Percentiles rank a stretch among this genome's conserved stretches.
phyloP scores from a whole-genome alignment of 2,888 invertebrate genomes.

The Apotomis capreana region DNA sequence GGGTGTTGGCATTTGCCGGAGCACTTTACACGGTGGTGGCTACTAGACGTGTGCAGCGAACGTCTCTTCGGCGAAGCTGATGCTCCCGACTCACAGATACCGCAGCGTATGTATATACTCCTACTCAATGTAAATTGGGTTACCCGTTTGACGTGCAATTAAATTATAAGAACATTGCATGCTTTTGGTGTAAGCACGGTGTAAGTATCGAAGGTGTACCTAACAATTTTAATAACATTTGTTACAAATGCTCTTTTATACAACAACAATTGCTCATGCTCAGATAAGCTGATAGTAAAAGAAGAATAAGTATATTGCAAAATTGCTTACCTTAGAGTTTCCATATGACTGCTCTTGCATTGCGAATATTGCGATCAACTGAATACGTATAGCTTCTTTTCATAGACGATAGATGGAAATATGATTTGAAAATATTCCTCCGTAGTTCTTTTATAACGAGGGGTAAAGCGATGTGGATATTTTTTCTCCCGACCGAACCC shows the following conservation, averaged over 20 bases:
- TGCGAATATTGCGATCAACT: conserved; percentile 3
- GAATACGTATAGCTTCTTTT: conserved; percentile 12
- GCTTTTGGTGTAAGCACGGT: too few species aligned
- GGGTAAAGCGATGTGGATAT: conserved; percentile 72
- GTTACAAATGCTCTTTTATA: too few species aligned
- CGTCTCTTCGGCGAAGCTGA: conserved; percentile 74
- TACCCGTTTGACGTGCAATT: too few species aligned
- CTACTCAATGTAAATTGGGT: not conserved
- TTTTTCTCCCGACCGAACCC: conserved; percentile 68
- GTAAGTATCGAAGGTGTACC: too few species aligned
- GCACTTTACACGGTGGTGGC: conserved; percentile 86
- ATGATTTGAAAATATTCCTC: conserved; percentile 23
- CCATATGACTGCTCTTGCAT: not conserved
- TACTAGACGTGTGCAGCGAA: conserved; percentile 85
- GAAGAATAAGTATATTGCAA: not conserved
- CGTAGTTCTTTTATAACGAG: conserved; percentile 56
- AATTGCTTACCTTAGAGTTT: not conserved
- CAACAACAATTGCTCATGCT: too few species aligned
- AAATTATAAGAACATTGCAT: too few species aligned
- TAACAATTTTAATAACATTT: too few species aligned
- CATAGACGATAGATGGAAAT: conserved; percentile 17
- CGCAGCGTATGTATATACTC: conserved; percentile 66
- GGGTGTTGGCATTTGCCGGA: conserved; percentile 80
- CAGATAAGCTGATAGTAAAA: not conserved
- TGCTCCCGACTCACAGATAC: conserved; percentile 74